Evolutionary conservation across 2,888 invertebrate genomes (phyloP).

Genomic region (Encarsia formosa): DNA sequence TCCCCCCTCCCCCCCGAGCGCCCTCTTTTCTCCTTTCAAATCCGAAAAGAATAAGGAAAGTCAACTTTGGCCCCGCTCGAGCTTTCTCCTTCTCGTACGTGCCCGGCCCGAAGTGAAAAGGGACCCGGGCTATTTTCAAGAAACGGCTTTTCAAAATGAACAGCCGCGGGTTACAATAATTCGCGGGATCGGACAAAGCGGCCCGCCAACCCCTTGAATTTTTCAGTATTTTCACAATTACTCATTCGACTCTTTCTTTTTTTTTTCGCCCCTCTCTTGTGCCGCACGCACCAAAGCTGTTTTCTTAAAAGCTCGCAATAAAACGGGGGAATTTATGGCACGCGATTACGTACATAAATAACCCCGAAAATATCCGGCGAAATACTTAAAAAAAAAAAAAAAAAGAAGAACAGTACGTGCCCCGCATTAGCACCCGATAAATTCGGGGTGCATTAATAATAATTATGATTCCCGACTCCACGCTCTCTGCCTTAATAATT

Average conservation of each 20-base stretch:
- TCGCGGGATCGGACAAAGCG: conserved; percentile 7
- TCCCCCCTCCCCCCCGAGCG: too few relatives aligned
- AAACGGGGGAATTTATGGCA: conserved; percentile 22
- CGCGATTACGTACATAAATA: conserved; percentile 25
- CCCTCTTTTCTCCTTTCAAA: too few relatives aligned
- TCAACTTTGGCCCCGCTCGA: too few relatives aligned
- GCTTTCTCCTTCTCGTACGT: too few relatives aligned
- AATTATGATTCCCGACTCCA: conserved; percentile 23
- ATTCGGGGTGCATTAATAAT: conserved; percentile 26
- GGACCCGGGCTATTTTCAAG: too few relatives aligned
- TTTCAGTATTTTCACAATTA: conserved; percentile 25
- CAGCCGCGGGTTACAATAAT: conserved; percentile 23
- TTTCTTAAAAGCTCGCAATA: conserved; percentile 26
- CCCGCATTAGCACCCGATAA: too few relatives aligned
- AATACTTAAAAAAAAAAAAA: too few relatives aligned
- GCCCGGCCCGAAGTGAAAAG: too few relatives aligned
- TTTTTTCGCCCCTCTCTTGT: background rate
- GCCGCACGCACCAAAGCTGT: conserved; percentile 9
- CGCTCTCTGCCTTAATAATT: conserved; percentile 20
- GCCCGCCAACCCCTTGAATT: conserved; percentile 11
- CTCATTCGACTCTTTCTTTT: conserved; percentile 13
- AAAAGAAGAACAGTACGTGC: too few relatives aligned
- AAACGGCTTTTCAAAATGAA: conserved; percentile 21
- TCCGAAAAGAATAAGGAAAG: too few relatives aligned
- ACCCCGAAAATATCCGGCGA: conserved; percentile 15